phyloP scores from a whole-genome alignment of 2,113 vertebrate species.

The Daubentonia madagascariensis region DNA sequence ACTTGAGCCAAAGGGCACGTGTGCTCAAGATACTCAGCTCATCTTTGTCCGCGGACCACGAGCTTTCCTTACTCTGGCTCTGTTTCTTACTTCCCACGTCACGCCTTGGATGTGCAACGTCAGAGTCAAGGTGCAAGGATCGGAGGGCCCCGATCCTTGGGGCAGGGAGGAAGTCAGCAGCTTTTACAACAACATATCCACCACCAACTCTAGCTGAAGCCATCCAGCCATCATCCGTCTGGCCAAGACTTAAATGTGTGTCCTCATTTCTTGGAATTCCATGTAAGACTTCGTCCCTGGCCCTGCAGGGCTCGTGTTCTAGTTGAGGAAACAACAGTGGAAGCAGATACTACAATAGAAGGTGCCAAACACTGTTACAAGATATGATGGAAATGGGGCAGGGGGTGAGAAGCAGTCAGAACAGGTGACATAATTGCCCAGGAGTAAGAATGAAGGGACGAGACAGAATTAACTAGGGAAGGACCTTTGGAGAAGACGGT shows the following conservation, averaged over 20 bases:
- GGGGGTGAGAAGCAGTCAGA: not conserved
- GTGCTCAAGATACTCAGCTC: not conserved
- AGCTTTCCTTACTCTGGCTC: not conserved
- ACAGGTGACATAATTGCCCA: not conserved
- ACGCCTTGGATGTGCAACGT: not conserved
- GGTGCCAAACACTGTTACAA: not conserved
- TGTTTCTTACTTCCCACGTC: not conserved
- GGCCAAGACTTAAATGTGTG: not conserved
- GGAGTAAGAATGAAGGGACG: not conserved
- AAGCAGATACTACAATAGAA: accelerated
- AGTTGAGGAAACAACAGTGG: not conserved
- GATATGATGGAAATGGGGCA: too few species aligned
- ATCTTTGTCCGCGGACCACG: not conserved
- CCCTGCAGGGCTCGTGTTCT: not conserved
- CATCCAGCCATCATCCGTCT: not conserved
- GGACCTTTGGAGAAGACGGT: not conserved
- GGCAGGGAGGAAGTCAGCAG: not conserved
- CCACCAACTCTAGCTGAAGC: not conserved
- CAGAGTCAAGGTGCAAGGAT: not conserved
- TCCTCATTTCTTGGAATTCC: not conserved
- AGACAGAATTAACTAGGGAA: not conserved
- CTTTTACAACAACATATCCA: not conserved
- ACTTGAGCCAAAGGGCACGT: not conserved
- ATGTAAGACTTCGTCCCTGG: not conserved
- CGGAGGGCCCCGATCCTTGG: too few species aligned